Base-by-base conservation (phyloP, 1,140 invertebrate genomes). In the Marisa cornuarietis region DNA sequence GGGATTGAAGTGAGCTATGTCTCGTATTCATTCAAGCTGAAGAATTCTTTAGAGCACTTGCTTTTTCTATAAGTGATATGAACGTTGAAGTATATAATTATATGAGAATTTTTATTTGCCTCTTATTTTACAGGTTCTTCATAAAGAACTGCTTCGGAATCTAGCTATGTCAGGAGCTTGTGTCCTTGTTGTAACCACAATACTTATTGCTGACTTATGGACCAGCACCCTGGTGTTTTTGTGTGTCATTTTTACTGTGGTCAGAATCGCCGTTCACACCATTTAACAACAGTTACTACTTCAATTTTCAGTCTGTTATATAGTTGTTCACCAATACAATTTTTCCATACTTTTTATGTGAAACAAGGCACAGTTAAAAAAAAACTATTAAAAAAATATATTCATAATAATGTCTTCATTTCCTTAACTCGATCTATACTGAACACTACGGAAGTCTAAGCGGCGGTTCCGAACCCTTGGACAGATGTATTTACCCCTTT, bases 131-230 rank as follows among this genome's bases (percentile, higher is more conserved):
- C 83, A 93, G 92, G 88, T 93, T 20, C 92, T 93, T n/a, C 91
- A 91, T 8, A 88, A 89, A 71, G 93, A 94, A 91, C 93, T 97
- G 3, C 93, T 94, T 75, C 92, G 95, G 79, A 97, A 97, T 91
- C 92, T 97, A 73, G 92, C 94, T 51, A 88, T 97, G 72, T 96
- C 96, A 0, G 91, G 96, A 73, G 81, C 95, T 13, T 96, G 95
- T 86, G 96, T 97, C 8, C 95, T 96, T 93, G 85, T 94, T 22
- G 96, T 95, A 68, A 96, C 96, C 18, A 88, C 94, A 1, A 85
- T 96, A 6, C 91, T 97, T 24, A 95, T 97, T 86, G 95, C 95
- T n/a, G 95, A 96, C 89, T 84, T 95, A 0, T 94, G 94, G 90
- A 95, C 94, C 79, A 95, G 94, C 91, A 92, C 94, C 81, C 95